phyloP scores from a whole-genome alignment of 1,140 invertebrate genomes.

The Babylonia areolata region DNA sequence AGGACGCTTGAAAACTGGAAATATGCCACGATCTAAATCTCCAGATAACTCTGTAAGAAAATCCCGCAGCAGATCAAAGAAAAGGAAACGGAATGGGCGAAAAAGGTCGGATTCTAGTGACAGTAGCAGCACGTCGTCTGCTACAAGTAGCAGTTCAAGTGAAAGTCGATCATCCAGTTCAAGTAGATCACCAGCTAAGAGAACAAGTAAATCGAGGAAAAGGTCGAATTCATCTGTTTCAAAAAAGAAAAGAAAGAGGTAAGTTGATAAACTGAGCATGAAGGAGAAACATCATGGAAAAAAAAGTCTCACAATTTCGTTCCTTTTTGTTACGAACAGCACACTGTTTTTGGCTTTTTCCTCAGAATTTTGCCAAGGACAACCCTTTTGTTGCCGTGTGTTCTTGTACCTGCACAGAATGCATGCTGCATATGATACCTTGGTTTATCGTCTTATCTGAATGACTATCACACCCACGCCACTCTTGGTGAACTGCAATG shows the following conservation, averaged over 20 bases:
- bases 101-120: background rate
- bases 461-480: too few relatives aligned
- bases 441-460: too few relatives aligned
- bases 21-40: conserved; percentile 13
- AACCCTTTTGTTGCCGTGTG: too few relatives aligned
- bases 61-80: conserved; percentile 13
- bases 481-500: too few relatives aligned
- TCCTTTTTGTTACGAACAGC: too few relatives aligned
- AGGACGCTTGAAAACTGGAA: background rate
- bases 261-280: background rate
- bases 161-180: too few relatives aligned
- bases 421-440: too few relatives aligned
- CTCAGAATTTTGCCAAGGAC: too few relatives aligned
- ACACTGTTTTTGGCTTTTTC: too few relatives aligned
- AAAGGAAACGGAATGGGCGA: conserved; percentile 17
- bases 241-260: conserved; percentile 19
- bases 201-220: background rate
- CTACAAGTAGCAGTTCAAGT: background rate
- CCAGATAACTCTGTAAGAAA: background rate
- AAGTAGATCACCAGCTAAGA: background rate
- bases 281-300: too few relatives aligned
- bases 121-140: conserved; percentile 22
- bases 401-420: too few relatives aligned
- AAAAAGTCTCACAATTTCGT: too few relatives aligned
- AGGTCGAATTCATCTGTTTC: conserved; percentile 20